Conservation (phyloP, 1,140 invertebrate genomes). For the Panulirus ornatus region DNA sequence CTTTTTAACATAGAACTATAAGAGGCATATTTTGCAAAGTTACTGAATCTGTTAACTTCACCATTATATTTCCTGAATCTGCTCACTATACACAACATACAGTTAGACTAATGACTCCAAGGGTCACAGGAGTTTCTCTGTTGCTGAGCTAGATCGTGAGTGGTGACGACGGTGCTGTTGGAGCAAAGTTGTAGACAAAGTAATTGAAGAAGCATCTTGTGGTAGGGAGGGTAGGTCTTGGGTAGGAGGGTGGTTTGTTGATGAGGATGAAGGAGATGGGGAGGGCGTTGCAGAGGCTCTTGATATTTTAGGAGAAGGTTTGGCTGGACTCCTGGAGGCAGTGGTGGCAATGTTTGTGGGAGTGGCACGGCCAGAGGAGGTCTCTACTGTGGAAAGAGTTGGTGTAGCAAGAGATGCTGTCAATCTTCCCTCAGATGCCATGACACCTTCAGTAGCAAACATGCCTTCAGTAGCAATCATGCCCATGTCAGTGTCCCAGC, state of each 20-base stretch:
- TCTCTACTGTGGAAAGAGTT: constrained; percentile 3
- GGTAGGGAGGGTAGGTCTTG: constrained; percentile 30
- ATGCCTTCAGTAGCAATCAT: constrained; percentile 65
- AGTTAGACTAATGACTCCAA: constrained; percentile 64
- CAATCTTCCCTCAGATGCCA: constrained; percentile 55
- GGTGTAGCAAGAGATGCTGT: constrained; percentile 47
- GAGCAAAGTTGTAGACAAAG: constrained; percentile 52
- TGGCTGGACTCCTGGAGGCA: constrained; percentile 37
- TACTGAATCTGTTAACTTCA: neutral
- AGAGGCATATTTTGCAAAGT: constrained; percentile 5
- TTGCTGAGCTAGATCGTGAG: constrained; percentile 49
- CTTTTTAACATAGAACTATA: neutral
- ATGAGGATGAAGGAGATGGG: constrained; percentile 27
- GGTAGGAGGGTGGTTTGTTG: neutral
- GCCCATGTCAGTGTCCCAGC: constrained; percentile 55
- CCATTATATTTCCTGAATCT: constrained; percentile 4
- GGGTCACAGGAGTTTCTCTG: constrained; percentile 67
- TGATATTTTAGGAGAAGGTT: constrained; percentile 40
- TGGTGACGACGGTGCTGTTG: constrained; percentile 56
- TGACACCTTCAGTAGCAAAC: constrained; percentile 62
- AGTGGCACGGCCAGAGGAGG: neutral
- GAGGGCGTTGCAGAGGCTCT: constrained; percentile 45
- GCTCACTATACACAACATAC: constrained; percentile 17
- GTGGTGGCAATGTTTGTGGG: neutral
- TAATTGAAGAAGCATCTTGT: constrained; percentile 41